Base-by-base conservation (phyloP, 2,113 vertebrate genomes). In the Nycticebus coucang region DNA sequence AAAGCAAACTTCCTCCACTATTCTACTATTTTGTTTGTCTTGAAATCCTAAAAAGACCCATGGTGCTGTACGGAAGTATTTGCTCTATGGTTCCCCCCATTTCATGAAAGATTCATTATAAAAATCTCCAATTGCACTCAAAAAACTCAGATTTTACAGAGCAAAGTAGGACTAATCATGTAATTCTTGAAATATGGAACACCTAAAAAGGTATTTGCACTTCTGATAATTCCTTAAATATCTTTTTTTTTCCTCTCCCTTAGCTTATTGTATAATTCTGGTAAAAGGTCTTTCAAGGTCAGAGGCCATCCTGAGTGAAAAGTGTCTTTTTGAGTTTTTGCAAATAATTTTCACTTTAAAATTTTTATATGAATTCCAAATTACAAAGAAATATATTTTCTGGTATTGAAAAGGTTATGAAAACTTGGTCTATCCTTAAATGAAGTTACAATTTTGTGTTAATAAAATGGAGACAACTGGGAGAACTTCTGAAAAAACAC, bases 11-110 rank as follows among this genome's bases (percentile, higher is more conserved):
- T 93, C 41, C 33, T 94, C 80, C 78, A 86, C 12, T 77, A 5
- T 83, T 68, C n/a, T 59, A 69, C 79, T 93, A n/a, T 77, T 75
- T 79, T 74, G 41, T 85, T 91, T 62, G 22, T 82, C 90, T 91
- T 69, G 33, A 95, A 92, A 88, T 64, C 21, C 21, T 91, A 80
- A 71, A 74, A 84, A 64, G 6, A 22, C 37, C 41, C 35, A 62
- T 50, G 33, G 5, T 5, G 28, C 30, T 13, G 50, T 11, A n/a
- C 3, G 86, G 19, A 79, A 81, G 26, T 41, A 72, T 87, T 90
- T 75, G 13, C 18, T 81, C 64, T 72, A 30, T 53, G 35, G 26
- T 83, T 68, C 14, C n/a, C 35, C 22, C 18, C 26, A 77, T n/a
- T 89, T 69, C 21, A 35, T 89, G 33, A 92, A 93, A 81, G 30